Percentiles rank a stretch among this genome's conserved stretches.
phyloP scores from a whole-genome alignment of 1,140 invertebrate genomes.

The Bombus turneri region DNA sequence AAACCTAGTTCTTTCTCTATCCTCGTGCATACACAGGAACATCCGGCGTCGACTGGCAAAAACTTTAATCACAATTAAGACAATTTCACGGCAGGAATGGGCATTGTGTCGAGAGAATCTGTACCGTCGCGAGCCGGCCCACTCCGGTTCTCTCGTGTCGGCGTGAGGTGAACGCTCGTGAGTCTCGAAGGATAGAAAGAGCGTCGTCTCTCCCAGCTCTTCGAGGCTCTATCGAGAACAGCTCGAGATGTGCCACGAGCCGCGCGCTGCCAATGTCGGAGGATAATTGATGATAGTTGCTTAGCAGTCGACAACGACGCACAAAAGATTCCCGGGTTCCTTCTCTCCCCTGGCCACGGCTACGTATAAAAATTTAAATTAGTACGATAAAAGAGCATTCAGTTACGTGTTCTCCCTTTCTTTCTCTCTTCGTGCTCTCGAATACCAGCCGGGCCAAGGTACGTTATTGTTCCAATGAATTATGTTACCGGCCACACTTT shows the following conservation, averaged over 20 bases:
- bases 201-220: background rate
- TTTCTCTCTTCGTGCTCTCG: background rate
- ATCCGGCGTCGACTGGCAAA: slow-evolving; percentile 56
- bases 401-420: background rate
- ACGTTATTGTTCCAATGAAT: slow-evolving; percentile 44
- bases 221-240: background rate
- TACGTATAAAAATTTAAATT: slow-evolving; percentile 34
- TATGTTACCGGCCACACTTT: slow-evolving; percentile 12
- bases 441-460: background rate
- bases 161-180: slow-evolving; percentile 35
- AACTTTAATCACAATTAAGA: slow-evolving; percentile 70
- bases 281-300: slow-evolving; percentile 52
- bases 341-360: background rate
- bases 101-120: slow-evolving; percentile 68
- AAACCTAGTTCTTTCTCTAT: slow-evolving; percentile 40
- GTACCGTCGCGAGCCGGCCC: slow-evolving; percentile 15
- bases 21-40: slow-evolving; percentile 35
- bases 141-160: background rate
- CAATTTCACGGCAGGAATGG: slow-evolving; percentile 71
- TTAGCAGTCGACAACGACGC: slow-evolving; percentile 29
- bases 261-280: slow-evolving; percentile 14
- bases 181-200: slow-evolving; percentile 17
- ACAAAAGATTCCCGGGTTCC: slow-evolving; percentile 33
- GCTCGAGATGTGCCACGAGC: background rate
- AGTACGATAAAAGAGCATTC: slow-evolving; percentile 37